Evolutionary conservation across 2,888 invertebrate genomes (phyloP).

Genomic region (Argyresthia goedartella): DNA sequence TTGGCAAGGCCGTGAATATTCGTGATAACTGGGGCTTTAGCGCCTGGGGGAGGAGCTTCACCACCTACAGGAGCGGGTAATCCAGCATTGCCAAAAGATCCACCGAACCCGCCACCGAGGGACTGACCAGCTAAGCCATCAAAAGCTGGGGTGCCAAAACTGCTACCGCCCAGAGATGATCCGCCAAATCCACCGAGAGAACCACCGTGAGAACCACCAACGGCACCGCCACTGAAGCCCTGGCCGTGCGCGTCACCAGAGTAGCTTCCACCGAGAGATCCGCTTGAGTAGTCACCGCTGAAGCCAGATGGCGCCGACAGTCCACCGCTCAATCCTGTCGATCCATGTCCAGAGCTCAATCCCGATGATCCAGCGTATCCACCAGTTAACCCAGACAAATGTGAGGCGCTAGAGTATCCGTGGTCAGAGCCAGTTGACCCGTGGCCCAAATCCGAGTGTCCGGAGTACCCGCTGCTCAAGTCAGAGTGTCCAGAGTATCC

Average conservation of each 20-base stretch:
- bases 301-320: background rate
- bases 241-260: conserved; percentile 7
- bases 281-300: conserved; percentile 1
- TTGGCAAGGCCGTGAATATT: conserved; percentile 54
- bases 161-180: conserved; percentile 9
- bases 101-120: background rate
- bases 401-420: background rate
- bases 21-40: conserved; percentile 47
- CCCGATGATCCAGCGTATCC: too few relatives aligned
- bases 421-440: background rate
- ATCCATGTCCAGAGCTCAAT: background rate
- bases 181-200: background rate
- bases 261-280: conserved; percentile 6
- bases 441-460: background rate
- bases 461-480: background rate
- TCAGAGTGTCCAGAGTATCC: conserved; percentile 6
- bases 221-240: conserved; percentile 10
- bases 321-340: background rate
- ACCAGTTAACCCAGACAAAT: too few relatives aligned
- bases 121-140: background rate
- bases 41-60: conserved; percentile 35
- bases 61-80: conserved; percentile 12
- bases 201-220: background rate
- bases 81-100: background rate
- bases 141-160: too few relatives aligned